A percentile compares a stretch with the other conserved stretches of the same genome.
Evolutionary conservation across 2,888 invertebrate species (phyloP).

Genomic region (Parnassius smintheus): DNA sequence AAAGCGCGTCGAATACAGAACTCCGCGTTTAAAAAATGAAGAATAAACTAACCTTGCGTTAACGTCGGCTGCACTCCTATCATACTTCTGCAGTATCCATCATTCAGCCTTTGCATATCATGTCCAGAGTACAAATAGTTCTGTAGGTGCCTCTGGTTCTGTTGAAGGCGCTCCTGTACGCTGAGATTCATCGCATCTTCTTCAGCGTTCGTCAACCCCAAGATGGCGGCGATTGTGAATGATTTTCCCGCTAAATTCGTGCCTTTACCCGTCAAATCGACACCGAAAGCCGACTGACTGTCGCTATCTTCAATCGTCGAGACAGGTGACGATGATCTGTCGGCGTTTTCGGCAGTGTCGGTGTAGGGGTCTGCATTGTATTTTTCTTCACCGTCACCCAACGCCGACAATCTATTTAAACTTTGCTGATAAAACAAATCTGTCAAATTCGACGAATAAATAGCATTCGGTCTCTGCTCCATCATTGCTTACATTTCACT

Average conservation of each 20-base stretch:
- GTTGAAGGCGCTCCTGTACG: slow-evolving; percentile 73
- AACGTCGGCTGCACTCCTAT: slow-evolving; percentile 53
- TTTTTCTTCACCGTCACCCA: slow-evolving; percentile 53
- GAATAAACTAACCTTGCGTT: slow-evolving; percentile 56
- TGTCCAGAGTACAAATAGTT: slow-evolving; percentile 67
- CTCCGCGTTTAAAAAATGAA: no score
- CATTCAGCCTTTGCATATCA: slow-evolving; percentile 65
- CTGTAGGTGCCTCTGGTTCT: slow-evolving; percentile 67
- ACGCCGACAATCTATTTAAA: slow-evolving; percentile 44
- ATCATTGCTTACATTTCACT: slow-evolving; percentile 49
- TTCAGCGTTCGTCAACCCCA: slow-evolving; percentile 84
- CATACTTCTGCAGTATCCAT: slow-evolving; percentile 64
- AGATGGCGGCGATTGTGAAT: slow-evolving; percentile 93
- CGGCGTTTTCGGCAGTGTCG: slow-evolving; percentile 48
- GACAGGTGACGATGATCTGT: slow-evolving; percentile 57
- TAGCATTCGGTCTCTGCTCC: slow-evolving; percentile 58
- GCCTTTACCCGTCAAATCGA: slow-evolving; percentile 68
- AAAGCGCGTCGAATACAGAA: no score
- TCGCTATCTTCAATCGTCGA: slow-evolving; percentile 68
- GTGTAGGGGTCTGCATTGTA: slow-evolving; percentile 46
- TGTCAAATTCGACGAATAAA: slow-evolving; percentile 61
- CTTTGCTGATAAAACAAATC: slow-evolving; percentile 67
- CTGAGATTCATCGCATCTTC: slow-evolving; percentile 79
- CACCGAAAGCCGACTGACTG: slow-evolving; percentile 65
- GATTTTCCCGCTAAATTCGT: slow-evolving; percentile 83